Evolutionary conservation across 2,888 invertebrate species (phyloP), one percentile per base, ranked within the genome.

Genomic region (Sarcophaga carnaria): DNA sequence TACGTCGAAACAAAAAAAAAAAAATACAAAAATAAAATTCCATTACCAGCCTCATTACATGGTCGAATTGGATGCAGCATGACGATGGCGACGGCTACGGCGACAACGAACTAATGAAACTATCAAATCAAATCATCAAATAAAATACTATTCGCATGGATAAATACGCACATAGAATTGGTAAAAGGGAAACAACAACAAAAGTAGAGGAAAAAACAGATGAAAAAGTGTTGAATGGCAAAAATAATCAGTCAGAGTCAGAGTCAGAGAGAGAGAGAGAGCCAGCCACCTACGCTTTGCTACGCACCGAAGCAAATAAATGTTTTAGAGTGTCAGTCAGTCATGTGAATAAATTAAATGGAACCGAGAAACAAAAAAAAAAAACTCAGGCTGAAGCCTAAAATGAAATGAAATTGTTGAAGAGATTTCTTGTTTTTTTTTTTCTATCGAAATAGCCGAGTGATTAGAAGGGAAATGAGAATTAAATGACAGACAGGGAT

Each of bases 271-370:
- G 37, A 37, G 37, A 37, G 37, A 37, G 0, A 1, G 0, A 72
- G 63, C 49, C 63, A 71, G n/a, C 71, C 80, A 80, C 80, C 80
- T 80, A 80, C 80, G 64, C 72, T 59, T 1, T n/a, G 17, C n/a
- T 14, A 54, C 17, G 54, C 54, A 27, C 37, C 37, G 4, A 20
- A 71, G 25, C 59, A 66, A 80, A 54, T 59, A 59, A 71, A 37
- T 72, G 37, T 37, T 79, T 71, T 45, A 63, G 27, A 37, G 64
- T 72, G 64, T 72, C 64, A 80, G 62, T 81, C 72, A 80, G 69
- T 81, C 69, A 74, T 70, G 14, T 47, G 17, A 54, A 17, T 69
- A 82, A 82, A 62, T 76, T 76, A 70, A 76, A 54, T 76, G 70
- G 70, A 70, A 59, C 22, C n/a, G 71, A 82, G 70, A 63, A 10